Conservation (phyloP, 2,797 vertebrate species). For the Helicolenus hilgendorfi region DNA sequence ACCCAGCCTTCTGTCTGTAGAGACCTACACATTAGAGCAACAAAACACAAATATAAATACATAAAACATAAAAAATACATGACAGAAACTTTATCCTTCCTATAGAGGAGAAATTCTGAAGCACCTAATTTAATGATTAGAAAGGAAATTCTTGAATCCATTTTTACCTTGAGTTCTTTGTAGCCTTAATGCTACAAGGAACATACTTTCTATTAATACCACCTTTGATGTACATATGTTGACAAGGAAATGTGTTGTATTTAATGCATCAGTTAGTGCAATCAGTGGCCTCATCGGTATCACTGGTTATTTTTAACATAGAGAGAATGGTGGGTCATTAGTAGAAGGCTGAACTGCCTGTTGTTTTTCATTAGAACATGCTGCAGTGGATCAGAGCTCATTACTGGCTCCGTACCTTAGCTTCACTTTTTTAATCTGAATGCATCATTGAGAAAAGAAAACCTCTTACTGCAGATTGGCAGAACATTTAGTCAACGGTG, state of each 20-base stretch:
- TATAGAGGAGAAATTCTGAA: not conserved
- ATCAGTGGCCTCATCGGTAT: slow-evolving; percentile 29
- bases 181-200: too few relatives aligned
- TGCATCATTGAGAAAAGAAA: slow-evolving; percentile 37
- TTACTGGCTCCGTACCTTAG: slow-evolving; percentile 23
- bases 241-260: not conserved
- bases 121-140: not conserved
- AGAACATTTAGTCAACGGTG: slow-evolving; percentile 35
- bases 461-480: slow-evolving; percentile 20
- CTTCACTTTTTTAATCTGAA: slow-evolving; percentile 37
- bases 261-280: slow-evolving; percentile 18
- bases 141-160: not conserved
- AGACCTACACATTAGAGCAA: too few relatives aligned
- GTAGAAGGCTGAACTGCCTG: slow-evolving; percentile 13
- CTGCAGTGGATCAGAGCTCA: slow-evolving; percentile 23
- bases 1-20: not conserved
- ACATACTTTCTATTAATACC: not conserved
- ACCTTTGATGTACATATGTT: not conserved
- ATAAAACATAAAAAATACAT: not conserved
- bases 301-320: slow-evolving; percentile 29
- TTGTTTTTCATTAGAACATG: slow-evolving; percentile 41
- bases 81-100: not conserved
- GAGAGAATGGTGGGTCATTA: slow-evolving; percentile 31
- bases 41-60: not conserved
- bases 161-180: not conserved